Conservation (phyloP, 2,888 invertebrate species). For the Andrena bucephala region DNA sequence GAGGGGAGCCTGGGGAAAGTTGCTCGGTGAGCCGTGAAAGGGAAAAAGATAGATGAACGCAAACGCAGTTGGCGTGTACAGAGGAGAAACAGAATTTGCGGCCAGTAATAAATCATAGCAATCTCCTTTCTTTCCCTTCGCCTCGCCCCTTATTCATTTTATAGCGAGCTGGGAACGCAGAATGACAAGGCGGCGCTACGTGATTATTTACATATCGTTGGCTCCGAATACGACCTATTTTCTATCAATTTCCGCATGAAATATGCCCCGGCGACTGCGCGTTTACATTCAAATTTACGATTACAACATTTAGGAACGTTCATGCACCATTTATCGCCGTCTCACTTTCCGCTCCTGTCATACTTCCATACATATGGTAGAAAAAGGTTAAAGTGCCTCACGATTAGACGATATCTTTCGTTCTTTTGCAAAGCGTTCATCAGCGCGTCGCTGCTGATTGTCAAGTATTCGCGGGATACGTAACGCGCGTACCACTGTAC, state of each 20-base stretch:
- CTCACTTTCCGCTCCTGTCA: no score
- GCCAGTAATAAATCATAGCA: conserved; percentile 84
- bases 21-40: conserved; percentile 83
- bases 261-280: conserved; percentile 14
- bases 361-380: no score
- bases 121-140: conserved; percentile 74
- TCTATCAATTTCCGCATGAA: conserved; percentile 48
- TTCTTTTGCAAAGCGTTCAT: neutral
- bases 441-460: neutral
- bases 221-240: conserved; percentile 53
- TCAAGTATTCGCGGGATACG: neutral
- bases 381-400: no score
- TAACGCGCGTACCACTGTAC: neutral
- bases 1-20: conserved; percentile 60
- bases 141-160: conserved; percentile 64
- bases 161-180: conserved; percentile 48
- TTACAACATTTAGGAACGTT: neutral
- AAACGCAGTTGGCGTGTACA: conserved; percentile 83
- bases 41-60: conserved; percentile 85
- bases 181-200: conserved; percentile 64
- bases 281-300: conserved; percentile 7
- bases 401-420: no score
- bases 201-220: conserved; percentile 64
- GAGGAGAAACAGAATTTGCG: conserved; percentile 84
- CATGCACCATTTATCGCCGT: neutral